Evolutionary conservation across 2,888 invertebrate species (phyloP).

Genomic region (Actias luna): DNA sequence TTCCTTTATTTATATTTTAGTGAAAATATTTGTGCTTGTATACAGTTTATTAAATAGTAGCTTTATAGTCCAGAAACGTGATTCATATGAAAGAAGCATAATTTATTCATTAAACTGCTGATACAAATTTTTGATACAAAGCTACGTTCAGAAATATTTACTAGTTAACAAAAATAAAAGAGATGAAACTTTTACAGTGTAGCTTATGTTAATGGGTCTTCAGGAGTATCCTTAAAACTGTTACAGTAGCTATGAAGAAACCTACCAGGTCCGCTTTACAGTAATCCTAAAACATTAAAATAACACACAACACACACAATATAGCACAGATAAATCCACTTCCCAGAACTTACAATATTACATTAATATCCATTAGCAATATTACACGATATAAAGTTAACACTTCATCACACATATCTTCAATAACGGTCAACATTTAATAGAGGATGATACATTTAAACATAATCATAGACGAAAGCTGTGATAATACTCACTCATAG

Average conservation of each 20-base stretch:
- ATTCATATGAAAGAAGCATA: neutral
- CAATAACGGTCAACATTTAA: neutral
- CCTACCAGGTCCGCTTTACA: constrained; percentile 63
- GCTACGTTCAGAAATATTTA: neutral
- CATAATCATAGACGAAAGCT: neutral
- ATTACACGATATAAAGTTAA: constrained; percentile 30
- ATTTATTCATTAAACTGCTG: neutral
- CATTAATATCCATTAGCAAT: constrained; percentile 67
- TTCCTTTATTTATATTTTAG: neutral
- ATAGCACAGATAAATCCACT: too few relatives aligned
- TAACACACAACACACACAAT: constrained; percentile 61
- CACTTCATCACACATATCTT: neutral
- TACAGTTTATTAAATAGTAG: neutral
- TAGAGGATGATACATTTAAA: neutral
- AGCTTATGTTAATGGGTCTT: constrained; percentile 59
- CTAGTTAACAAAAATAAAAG: constrained; percentile 33
- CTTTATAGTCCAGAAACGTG: neutral
- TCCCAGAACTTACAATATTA: constrained; percentile 52
- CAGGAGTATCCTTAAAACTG: constrained; percentile 43
- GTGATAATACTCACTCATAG: neutral
- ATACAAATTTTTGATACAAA: too few relatives aligned
- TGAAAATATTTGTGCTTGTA: neutral
- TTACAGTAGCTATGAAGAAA: constrained; percentile 59
- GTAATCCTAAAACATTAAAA: constrained; percentile 72
- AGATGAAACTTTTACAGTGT: constrained; percentile 43